Conservation (phyloP, 2,888 invertebrate genomes). For the Hermodice carunculata region DNA sequence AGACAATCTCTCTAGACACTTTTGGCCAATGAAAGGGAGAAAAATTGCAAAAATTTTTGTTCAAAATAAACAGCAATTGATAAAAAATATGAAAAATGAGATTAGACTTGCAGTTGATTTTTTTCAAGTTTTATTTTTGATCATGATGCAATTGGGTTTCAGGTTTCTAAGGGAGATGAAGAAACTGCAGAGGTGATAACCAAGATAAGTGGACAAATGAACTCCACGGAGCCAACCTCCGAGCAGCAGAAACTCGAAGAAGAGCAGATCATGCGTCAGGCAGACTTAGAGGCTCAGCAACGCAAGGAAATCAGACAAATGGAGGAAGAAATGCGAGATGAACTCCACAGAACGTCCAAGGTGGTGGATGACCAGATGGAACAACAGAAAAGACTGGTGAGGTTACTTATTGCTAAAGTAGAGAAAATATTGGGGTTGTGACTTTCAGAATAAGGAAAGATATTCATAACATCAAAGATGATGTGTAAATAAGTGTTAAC, state of each 20-base stretch:
- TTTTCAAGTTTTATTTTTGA: no score
- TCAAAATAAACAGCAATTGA: no score
- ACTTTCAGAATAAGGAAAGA: no score
- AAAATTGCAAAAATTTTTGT: no score
- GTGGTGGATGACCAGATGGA: slow-evolving; percentile 52
- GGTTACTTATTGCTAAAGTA: no score
- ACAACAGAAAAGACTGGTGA: slow-evolving; percentile 59
- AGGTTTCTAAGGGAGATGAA: slow-evolving; percentile 58
- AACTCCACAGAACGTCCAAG: slow-evolving; percentile 44
- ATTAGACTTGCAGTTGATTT: no score
- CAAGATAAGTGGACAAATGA: slow-evolving; percentile 53
- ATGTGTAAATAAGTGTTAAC: no score
- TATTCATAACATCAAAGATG: no score
- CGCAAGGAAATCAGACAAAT: slow-evolving; percentile 44
- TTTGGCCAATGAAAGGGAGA: no score
- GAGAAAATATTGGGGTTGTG: no score
- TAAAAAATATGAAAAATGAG: no score
- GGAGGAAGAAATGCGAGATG: slow-evolving; percentile 42
- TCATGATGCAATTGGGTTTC: slow-evolving; percentile 3
- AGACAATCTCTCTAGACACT: no score
- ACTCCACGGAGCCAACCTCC: slow-evolving; percentile 36
- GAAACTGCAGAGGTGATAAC: slow-evolving; percentile 59
- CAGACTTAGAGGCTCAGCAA: slow-evolving; percentile 51
- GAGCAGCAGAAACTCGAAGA: slow-evolving; percentile 49
- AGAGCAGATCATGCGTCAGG: slow-evolving; percentile 48